Conservation (phyloP, 2,113 vertebrate genomes). For the Lagopus leucura region DNA sequence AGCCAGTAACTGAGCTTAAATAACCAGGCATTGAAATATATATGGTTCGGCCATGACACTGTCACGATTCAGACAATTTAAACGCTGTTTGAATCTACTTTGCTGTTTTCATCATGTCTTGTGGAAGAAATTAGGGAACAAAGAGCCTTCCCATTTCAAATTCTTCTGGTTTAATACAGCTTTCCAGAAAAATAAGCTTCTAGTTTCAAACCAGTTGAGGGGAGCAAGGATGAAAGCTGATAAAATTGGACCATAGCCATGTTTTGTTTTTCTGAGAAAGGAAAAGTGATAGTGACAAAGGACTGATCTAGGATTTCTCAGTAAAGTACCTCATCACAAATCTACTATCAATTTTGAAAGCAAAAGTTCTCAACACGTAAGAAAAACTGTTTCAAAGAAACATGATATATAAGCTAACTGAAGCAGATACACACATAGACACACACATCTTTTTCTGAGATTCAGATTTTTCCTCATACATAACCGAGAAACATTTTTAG, state of each 20-base stretch:
- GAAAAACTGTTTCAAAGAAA: neutral
- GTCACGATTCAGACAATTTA: neutral
- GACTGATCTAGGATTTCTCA: neutral
- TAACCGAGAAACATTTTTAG: neutral
- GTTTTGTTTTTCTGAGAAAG: slow-evolving; percentile 1
- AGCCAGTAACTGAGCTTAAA: neutral
- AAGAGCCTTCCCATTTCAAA: neutral
- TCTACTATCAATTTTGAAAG: neutral
- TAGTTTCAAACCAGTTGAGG: neutral
- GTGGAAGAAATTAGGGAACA: neutral
- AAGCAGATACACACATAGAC: neutral
- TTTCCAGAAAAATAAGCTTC: slow-evolving; percentile 23
- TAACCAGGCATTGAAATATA: neutral
- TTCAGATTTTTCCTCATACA: neutral
- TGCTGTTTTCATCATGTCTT: neutral
- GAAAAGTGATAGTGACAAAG: neutral
- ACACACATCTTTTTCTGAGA: neutral
- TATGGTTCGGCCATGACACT: neutral
- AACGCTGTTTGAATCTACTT: neutral
- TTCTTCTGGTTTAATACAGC: neutral
- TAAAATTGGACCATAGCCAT: neutral
- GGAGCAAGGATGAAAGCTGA: neutral
- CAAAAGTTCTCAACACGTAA: neutral
- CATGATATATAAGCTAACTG: neutral
- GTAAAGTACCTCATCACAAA: neutral